Base-by-base conservation (phyloP, 2,888 invertebrate species). In the Crematogaster levior region DNA sequence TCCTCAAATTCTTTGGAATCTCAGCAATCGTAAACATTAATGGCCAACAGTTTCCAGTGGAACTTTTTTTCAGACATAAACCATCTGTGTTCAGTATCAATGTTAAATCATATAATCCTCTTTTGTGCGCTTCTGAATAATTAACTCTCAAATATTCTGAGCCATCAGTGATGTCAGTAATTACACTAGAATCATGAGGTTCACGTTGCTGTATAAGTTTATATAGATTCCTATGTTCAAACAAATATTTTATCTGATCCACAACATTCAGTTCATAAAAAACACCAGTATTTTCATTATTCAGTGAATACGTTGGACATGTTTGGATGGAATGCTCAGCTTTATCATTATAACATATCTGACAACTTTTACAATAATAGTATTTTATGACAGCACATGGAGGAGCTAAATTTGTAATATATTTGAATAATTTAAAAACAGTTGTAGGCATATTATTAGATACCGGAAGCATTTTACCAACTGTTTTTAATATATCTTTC, bases 21-120 rank as follows among this genome's bases (percentile, higher is more conserved):
- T 60, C 60, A 60, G 60, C 60, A 60, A 60, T 60, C 12, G 60
- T 60, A 60, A 60, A 60, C 60, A 60, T 60, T 60, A 60, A 60
- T 60, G 60, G 34, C 60, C 60, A 60, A 60, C 60, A 60, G 18
- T 10, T 60, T 60, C 30, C 60, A 18, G 18, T 60, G 9, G 60
- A 60, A 60, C 30, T 60, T 60, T 60, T 60, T 9, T 34, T 60
- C 30, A 60, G n/a, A 60, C 18, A 60, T 60, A 60, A 9, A 34
- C 60, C 34, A 60, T 60, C 34, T 60, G 60, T 60, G 9, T 60
- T 60, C n/a, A 60, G 9, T 60, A 60, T 60, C 1, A 60, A n/a
- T n/a, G n/a, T n/a, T n/a, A n/a, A n/a, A n/a, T n/a, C n/a, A n/a
- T n/a, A n/a, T n/a, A n/a, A n/a, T n/a, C n/a, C n/a, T n/a, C n/a